Base-by-base conservation (phyloP, 2,797 vertebrate genomes). In the Nannoperca australis region DNA sequence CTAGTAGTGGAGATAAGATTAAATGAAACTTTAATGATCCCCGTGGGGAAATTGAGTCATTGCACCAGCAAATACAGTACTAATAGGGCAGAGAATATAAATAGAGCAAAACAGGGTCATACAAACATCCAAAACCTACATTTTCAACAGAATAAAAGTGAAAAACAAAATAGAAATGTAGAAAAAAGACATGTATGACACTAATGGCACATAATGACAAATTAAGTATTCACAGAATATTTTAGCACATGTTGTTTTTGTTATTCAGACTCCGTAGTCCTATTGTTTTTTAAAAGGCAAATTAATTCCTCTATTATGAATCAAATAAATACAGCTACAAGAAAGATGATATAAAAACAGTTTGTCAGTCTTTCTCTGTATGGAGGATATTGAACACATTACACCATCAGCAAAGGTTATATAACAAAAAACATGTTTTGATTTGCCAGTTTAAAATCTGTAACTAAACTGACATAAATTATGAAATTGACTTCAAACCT, bases 11-110 rank as follows among this genome's bases (percentile, higher is more conserved):
- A 66, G 71, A 77, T 68, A 22, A 82, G 73, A 88, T 77, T 49
- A 67, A 81, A 83, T 88, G 18, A 81, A 84, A 85, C 30, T 75
- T 84, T 60, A 71, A 82, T 81, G 64, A 73, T 40, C 54, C 70
- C 44, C n/a, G 2, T 56, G 61, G 70, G 68, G 27, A 68, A 78
- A 72, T 3, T 12, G 53, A 68, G 70, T 78, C 47, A 62, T 78
- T 45, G 45, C 20, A 69, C 81, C 68, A 78, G 81, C 56, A 82
- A 65, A 85, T 65, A 44, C 53, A 40, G 24, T 9, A 22, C 65
- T 73, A 69, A 83, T 55, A 55, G 49, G 32, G 30, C 60, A 20
- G 36, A 45, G 71, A 38, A 63, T 79, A 54, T 49, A 70, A 76
- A 76, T 27, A 54, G 32, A 77, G 55, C 4, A 17, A 44, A 70